Percentiles rank a stretch among this genome's conserved stretches.
These are phyloP conservation scores for Drymodes brunneopygia DNA, from an alignment of 2,113 vertebrate species.

Conservation along the genomic window DNA sequence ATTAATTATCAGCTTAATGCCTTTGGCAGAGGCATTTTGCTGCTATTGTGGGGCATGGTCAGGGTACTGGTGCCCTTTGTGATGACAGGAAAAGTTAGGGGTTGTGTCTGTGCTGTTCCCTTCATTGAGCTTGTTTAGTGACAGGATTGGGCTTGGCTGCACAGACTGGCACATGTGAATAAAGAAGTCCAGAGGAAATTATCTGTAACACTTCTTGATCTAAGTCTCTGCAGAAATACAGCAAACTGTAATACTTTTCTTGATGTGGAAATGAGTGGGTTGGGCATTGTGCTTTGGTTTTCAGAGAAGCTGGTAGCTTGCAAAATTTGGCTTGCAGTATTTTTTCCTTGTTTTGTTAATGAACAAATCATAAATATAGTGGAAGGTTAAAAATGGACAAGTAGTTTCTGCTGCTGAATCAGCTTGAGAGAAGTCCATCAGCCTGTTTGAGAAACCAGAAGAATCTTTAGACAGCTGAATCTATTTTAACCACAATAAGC, in stretches of 20 bases:
- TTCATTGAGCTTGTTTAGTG: background rate
- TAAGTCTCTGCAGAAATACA: background rate
- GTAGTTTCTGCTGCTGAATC: background rate
- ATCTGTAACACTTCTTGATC: background rate
- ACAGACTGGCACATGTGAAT: background rate
- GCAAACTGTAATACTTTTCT: background rate
- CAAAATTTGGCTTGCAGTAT: background rate
- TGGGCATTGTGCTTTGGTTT: background rate
- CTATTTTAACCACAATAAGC: background rate
- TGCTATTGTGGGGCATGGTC: background rate
- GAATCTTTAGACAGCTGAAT: background rate
- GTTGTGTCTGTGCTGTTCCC: background rate
- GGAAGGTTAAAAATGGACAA: background rate
- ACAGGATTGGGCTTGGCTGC: background rate
- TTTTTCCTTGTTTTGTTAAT: background rate
- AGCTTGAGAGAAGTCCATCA: background rate
- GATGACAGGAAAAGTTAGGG: background rate
- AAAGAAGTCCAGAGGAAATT: background rate
- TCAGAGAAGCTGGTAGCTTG: background rate
- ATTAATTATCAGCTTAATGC: slow-evolving; percentile 43
- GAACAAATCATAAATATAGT: background rate
- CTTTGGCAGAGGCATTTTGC: background rate
- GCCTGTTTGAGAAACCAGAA: background rate
- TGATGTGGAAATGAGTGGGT: background rate
- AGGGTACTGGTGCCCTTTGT: background rate